These are phyloP conservation scores for Ranitomeya imitator DNA, from an alignment of 2,113 vertebrate species.

Conservation along the genomic window DNA sequence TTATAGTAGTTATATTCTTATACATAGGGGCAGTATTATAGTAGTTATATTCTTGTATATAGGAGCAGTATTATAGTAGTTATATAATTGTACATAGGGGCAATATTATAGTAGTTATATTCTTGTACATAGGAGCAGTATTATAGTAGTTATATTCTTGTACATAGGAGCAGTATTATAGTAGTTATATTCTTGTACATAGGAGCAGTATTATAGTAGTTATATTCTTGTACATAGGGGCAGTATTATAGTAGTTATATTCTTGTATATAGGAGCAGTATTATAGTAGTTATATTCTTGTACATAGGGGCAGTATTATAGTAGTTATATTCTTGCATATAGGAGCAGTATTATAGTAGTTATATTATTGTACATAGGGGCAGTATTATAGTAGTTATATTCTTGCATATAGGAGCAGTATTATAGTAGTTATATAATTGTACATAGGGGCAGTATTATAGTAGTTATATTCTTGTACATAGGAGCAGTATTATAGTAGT, in stretches of 20 bases:
- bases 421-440: too few relatives aligned
- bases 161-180: not conserved
- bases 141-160: too few relatives aligned
- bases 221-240: not conserved
- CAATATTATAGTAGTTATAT: too few relatives aligned
- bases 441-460: too few relatives aligned
- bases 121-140: too few relatives aligned
- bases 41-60: not conserved
- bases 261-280: not conserved
- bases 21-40: conserved; percentile 2
- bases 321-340: not conserved
- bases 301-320: not conserved
- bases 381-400: too few relatives aligned
- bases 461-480: too few relatives aligned
- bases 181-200: conserved; percentile 12
- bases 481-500: too few relatives aligned
- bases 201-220: conserved; percentile 3
- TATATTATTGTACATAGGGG: not conserved
- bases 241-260: conserved; percentile 15
- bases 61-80: not conserved
- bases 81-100: too few relatives aligned
- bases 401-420: too few relatives aligned
- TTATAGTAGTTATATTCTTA: conserved; percentile 17
- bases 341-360: conserved; percentile 4
- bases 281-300: not conserved